Conservation (phyloP, 2,888 invertebrate genomes). For the Prenolepis imparis region DNA sequence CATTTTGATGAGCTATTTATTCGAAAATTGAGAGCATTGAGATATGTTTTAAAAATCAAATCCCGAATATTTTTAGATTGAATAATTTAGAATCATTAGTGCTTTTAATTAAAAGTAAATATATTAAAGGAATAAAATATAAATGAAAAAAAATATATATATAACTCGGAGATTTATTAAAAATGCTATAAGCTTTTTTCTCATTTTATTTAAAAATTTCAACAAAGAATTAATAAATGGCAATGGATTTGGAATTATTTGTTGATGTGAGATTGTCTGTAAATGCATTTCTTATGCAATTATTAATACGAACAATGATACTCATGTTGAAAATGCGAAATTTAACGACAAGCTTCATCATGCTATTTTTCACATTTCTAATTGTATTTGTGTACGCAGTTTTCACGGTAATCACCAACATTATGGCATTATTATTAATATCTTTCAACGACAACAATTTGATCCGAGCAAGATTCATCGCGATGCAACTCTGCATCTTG, state of each 20-base stretch:
- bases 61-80: background rate
- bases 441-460: background rate
- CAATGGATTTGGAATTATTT: background rate
- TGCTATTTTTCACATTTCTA: background rate
- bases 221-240: background rate
- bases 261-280: background rate
- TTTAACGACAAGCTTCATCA: background rate
- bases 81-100: background rate
- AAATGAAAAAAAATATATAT: background rate
- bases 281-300: conserved; percentile 6
- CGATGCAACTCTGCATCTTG: conserved; percentile 59
- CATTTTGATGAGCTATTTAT: background rate
- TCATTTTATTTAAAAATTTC: background rate
- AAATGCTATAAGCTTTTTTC: background rate
- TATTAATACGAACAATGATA: background rate
- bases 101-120: background rate
- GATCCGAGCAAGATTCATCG: conserved; percentile 18
- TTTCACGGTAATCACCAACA: background rate
- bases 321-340: background rate
- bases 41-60: background rate
- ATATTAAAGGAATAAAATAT: background rate
- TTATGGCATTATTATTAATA: background rate
- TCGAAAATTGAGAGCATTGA: background rate
- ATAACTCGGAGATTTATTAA: background rate
- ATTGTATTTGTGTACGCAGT: background rate